Base-by-base conservation (phyloP, 2,888 invertebrate species). In the Acanthosepion lycidas region DNA sequence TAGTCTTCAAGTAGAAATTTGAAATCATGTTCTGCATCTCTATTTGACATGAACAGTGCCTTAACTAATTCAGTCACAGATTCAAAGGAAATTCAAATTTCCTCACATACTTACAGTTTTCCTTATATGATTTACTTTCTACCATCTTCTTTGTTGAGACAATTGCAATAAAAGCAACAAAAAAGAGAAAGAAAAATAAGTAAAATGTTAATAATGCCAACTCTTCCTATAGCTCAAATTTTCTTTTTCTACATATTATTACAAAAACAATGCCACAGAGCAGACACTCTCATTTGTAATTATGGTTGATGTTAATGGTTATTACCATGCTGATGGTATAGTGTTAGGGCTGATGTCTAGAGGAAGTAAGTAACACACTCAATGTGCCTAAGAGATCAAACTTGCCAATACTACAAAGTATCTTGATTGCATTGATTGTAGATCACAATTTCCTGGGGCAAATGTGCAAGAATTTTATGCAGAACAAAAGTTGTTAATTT, bases 391-490 rank as follows among this genome's bases (percentile, higher is more conserved):
- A 78, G 78, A n/a, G n/a, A 78, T 78, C n/a, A 78, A n/a, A 8
- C n/a, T 3, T 78, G 78, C 78, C 78, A 78, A 78, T 6, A n/a
- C n/a, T 78, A 78, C 78, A 78, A 78, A 78, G 78, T 78, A 78
- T 78, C 28, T 78, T 78, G 78, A 78, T 78, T 78, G n/a, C 78
- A 78, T 78, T 78, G 78, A 78, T 78, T 78, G 28, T 78, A 78
- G 78, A 78, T 78, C 78, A 20, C 23, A n/a, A n/a, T n/a, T 78
- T 78, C 78, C 78, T 78, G 28, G n/a, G 78, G 78, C 78, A 78
- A 78, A 78, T 12, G 18, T 78, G 18, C 78, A 78, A 78, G 78
- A 78, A 78, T 28, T 78, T 28, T 15, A 78, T n/a, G 78, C 78
- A 78, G 78, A 78, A 78, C 78, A 78, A 78, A 78, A 78, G 78